Evolutionary conservation across 1,140 invertebrate species (phyloP).

Genomic region (Medauroidea extradentata): DNA sequence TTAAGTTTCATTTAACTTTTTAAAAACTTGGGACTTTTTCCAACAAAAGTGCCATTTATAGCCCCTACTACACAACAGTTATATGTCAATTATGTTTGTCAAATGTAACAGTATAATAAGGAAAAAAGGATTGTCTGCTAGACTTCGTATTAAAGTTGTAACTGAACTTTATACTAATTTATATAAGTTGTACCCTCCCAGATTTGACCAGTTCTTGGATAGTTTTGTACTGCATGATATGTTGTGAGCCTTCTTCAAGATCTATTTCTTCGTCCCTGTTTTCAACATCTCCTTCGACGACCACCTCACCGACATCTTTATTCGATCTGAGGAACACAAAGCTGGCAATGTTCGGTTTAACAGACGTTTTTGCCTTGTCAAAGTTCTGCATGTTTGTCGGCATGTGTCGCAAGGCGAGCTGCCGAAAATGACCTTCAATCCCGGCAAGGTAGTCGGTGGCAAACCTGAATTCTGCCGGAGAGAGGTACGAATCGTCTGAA

Average conservation of each 20-base stretch:
- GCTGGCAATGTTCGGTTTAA: slow-evolving; percentile 65
- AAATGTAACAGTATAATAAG: no score
- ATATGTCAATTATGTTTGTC: no score
- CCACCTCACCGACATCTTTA: slow-evolving; percentile 56
- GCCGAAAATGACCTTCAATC: slow-evolving; percentile 51
- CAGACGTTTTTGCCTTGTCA: slow-evolving; percentile 55
- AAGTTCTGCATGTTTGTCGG: slow-evolving; percentile 60
- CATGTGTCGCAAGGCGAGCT: slow-evolving; percentile 58
- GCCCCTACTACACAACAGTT: no score
- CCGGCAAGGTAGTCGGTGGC: slow-evolving; percentile 59
- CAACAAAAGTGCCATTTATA: no score
- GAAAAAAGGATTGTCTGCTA: no score
- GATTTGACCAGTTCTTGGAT: slow-evolving; percentile 67
- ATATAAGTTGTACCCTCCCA: slow-evolving; percentile 61
- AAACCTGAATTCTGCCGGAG: slow-evolving; percentile 65
- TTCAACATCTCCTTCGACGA: slow-evolving; percentile 56
- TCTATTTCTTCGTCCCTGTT: slow-evolving; percentile 66
- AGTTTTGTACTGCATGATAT: slow-evolving; percentile 71
- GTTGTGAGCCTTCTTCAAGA: slow-evolving; percentile 65
- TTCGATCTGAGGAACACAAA: slow-evolving; percentile 76
- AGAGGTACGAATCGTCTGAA: slow-evolving; percentile 56
- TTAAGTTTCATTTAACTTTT: no score
- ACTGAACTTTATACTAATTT: slow-evolving; percentile 36
- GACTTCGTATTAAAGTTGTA: no score
- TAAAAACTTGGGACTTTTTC: no score